Evolutionary conservation across 2,113 vertebrate species (phyloP), one percentile per base, ranked within the genome.

Genomic region (Hemibates koningsi): DNA sequence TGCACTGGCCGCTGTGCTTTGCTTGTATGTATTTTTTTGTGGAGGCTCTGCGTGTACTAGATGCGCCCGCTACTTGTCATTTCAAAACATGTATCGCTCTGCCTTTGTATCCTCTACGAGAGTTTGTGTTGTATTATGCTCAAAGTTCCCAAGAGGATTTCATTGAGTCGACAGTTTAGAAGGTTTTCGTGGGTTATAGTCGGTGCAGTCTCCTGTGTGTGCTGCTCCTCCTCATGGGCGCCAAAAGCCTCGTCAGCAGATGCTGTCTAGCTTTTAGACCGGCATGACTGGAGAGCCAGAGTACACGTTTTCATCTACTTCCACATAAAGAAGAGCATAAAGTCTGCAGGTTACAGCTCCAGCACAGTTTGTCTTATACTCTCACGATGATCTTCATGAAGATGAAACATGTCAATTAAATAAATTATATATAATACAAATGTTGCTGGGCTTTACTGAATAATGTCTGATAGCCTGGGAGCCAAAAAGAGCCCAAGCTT

Each of bases 1-100:
- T 4, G 59, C 0, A 0, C 29, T 61, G 57, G 29, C 29, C 2
- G 2, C 59, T 61, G 29, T 3, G 3, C 29, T 61, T 32, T 3
- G 57, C 57, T 61, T 61, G 2, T 34, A 52, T 52, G 50, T n/a
- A 61, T 1, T 10, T 61, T 61, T 61, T 61, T 61, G 29, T 17
- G 3, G 57, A 17, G 8, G 5, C 16, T 34, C 57, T 61, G 29
- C 16, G 2, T 61, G 57, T 61, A 61, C 9, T 61, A 63, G 32
- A 63, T 66, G 6, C 1, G 0, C 0, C 61, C 1, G 0, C 17
- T 66, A 36, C 32, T n/a, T 12, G 32, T 66, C 61, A 66, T 66
- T 66, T 66, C 32, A 66, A 66, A 66, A n/a, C 17, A n/a, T 38
- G 61, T 38, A 38, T 66, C 4, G 1, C 17, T 66, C 32, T 0